Base-by-base conservation (phyloP, 2,113 vertebrate species). In the Nycticebus coucang region DNA sequence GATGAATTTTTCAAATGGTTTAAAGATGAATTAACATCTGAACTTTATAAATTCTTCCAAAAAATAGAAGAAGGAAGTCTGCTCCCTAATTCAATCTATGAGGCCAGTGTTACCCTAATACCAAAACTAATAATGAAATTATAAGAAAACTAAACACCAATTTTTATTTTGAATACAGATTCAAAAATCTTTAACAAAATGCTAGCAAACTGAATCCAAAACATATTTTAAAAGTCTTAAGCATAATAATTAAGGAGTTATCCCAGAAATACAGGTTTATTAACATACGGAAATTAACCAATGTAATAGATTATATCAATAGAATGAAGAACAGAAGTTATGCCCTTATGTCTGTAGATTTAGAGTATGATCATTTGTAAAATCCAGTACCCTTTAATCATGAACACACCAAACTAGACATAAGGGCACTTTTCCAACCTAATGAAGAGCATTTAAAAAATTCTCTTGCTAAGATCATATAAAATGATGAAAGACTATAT, bases 71-170 rank as follows among this genome's bases (percentile, higher is more conserved):
- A 87, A 26, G 4, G n/a, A 62, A 18, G 13, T 53, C 3, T 8
- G 24, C 5, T 13, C 6, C 37, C 30, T 79, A 41, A 71, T 5
- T 30, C 50, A 50, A 9, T 30, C 35, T 18, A 28, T 13, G 45
- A 87, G 1, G 12, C 8, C 69, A 84, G 2, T n/a, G 37, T 59
- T 72, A 37, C 53, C 37, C 24, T 37, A 8, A 26, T 33, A 33
- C 24, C 0, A 78, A 87, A n/a, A 35, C 30, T 19, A 66, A 72
- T 19, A 28, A 64, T 60, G 26, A 7, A 55, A 66, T 62, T 26
- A 77, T 19, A 50, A 68, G 4, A 8, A 41, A 68, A 33, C 15
- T 35, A 0, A 1, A 28, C 14, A 37, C 18, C 3, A 8, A 45
- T 64, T 78, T 77, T 15, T 37, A 12, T n/a, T 71, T 78, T 1